Conservation (phyloP, 2,888 invertebrate species). For the Dichetophora obliterata region DNA sequence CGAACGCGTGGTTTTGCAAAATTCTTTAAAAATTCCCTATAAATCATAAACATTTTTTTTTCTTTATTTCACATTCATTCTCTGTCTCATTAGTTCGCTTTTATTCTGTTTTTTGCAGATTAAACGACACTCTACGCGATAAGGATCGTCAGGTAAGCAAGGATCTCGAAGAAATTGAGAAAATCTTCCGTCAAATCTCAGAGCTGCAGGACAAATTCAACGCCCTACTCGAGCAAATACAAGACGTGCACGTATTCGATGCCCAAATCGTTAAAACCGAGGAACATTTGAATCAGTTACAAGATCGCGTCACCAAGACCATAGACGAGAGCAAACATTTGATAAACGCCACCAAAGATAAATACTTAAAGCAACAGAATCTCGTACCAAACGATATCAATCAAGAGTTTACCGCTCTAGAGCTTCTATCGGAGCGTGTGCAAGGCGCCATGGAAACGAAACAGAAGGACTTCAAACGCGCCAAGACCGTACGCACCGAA, state of each 20-base stretch:
- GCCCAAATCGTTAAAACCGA: slow-evolving; percentile 78
- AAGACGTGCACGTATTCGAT: slow-evolving; percentile 83
- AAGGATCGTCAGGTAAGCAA: slow-evolving; percentile 81
- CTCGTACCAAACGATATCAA: slow-evolving; percentile 81
- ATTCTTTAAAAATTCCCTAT: neutral
- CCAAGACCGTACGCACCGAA: slow-evolving; percentile 84
- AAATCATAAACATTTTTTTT: neutral
- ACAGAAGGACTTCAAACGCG: slow-evolving; percentile 88
- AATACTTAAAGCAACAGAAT: slow-evolving; percentile 76
- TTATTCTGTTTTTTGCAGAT: slow-evolving; percentile 72
- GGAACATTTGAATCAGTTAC: slow-evolving; percentile 73
- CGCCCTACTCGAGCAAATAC: slow-evolving; percentile 76
- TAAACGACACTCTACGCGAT: slow-evolving; percentile 82
- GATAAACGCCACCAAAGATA: slow-evolving; percentile 74
- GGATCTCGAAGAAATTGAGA: slow-evolving; percentile 83
- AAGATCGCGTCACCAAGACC: slow-evolving; percentile 73
- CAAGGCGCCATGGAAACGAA: slow-evolving; percentile 88
- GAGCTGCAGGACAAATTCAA: slow-evolving; percentile 78
- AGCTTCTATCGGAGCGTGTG: slow-evolving; percentile 84
- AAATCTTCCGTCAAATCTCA: slow-evolving; percentile 79
- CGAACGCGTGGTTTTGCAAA: neutral
- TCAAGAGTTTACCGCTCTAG: slow-evolving; percentile 85
- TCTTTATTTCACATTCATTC: neutral
- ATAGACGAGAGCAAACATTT: slow-evolving; percentile 74
- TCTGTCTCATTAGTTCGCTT: neutral